Evolutionary conservation across 2,888 invertebrate genomes (phyloP).

Genomic region (Hoplodrina blanda): DNA sequence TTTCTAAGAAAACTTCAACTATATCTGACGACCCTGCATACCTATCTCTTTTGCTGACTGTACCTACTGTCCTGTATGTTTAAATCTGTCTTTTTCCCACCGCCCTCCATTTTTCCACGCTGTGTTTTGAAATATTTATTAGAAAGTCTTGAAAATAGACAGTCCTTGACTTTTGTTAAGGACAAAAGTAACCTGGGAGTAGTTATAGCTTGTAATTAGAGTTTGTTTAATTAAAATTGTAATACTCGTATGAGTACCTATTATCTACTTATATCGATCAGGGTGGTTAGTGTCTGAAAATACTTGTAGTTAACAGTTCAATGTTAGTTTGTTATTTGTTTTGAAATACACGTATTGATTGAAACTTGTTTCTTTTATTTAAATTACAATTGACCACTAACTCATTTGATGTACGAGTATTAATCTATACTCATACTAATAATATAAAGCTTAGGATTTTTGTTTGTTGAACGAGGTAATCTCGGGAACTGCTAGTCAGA

Average conservation of each 20-base stretch:
- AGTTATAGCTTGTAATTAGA: too few relatives aligned
- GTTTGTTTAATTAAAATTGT: constrained; percentile 20
- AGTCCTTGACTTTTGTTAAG: constrained; percentile 32
- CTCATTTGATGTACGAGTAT: too few relatives aligned
- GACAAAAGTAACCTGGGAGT: constrained; percentile 6
- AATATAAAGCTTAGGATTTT: too few relatives aligned
- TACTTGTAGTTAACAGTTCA: neutral
- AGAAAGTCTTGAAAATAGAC: constrained; percentile 26
- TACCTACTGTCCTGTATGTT: neutral
- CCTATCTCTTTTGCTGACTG: too few relatives aligned
- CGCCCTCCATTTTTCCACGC: neutral
- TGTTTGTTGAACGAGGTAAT: too few relatives aligned
- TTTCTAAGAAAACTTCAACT: too few relatives aligned
- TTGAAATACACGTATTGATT: neutral
- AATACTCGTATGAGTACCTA: neutral
- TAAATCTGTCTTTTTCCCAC: neutral
- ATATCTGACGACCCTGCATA: too few relatives aligned
- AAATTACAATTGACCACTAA: too few relatives aligned
- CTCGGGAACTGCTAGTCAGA: too few relatives aligned
- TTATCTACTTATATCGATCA: constrained; percentile 25
- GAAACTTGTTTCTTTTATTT: too few relatives aligned
- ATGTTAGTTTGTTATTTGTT: neutral
- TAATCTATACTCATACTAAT: too few relatives aligned
- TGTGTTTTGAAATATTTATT: neutral
- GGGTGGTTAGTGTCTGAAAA: neutral